These are phyloP conservation scores for Zosterops lateralis DNA, from an alignment of 2,113 vertebrate genomes.

Conservation along the genomic window DNA sequence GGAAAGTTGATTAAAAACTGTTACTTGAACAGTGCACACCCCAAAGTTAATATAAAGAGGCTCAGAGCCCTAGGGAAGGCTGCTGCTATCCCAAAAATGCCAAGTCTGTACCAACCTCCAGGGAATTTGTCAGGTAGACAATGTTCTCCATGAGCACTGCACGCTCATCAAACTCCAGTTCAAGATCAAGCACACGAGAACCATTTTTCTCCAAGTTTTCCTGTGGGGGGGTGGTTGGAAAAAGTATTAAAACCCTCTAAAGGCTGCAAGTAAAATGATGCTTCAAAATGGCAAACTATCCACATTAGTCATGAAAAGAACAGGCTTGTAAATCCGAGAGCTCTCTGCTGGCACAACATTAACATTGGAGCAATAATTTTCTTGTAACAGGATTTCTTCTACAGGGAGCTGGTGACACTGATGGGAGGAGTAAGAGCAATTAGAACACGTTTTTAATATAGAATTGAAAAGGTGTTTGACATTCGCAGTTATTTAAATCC, in stretches of 20 bases:
- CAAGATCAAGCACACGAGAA: slow-evolving; percentile 86
- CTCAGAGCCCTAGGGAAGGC: neutral
- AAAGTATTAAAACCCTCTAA: neutral
- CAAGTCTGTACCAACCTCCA: slow-evolving; percentile 79
- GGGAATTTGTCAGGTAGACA: slow-evolving; percentile 92
- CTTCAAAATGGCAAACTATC: neutral
- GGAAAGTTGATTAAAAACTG: neutral
- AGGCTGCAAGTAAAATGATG: neutral
- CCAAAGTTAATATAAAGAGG: neutral
- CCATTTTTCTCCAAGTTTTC: slow-evolving; percentile 94
- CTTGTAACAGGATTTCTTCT: slow-evolving; percentile 13
- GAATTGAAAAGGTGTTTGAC: slow-evolving; percentile 38
- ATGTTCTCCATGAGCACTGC: slow-evolving; percentile 91
- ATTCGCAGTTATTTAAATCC: slow-evolving; percentile 38
- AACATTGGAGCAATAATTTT: neutral
- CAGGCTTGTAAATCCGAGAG: neutral
- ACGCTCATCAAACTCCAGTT: slow-evolving; percentile 93
- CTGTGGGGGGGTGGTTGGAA: slow-evolving; percentile 52
- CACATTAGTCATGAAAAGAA: neutral
- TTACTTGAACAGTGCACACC: neutral
- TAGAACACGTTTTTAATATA: slow-evolving; percentile 23
- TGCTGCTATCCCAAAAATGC: neutral
- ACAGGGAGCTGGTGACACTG: slow-evolving; percentile 1
- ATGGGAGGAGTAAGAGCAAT: slow-evolving; percentile 27
- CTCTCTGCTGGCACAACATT: slow-evolving; percentile 46